Conservation (phyloP, 1,140 invertebrate species). For the Trachymyrmex cornetzi region DNA sequence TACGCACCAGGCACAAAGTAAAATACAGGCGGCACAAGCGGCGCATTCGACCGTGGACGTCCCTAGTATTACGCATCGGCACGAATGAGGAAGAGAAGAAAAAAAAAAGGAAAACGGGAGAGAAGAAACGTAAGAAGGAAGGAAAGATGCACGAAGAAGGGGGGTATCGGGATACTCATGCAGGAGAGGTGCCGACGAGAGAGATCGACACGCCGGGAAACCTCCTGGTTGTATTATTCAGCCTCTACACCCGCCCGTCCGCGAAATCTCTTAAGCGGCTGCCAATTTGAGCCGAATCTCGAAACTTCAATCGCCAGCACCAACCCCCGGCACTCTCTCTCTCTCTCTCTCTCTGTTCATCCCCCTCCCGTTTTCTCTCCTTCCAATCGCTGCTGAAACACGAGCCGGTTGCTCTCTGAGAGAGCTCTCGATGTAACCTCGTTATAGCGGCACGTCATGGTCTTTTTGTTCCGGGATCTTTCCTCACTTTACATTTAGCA, state of each 20-base stretch:
- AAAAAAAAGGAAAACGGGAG: conserved; percentile 26
- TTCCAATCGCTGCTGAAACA: conserved; percentile 50
- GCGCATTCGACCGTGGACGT: conserved; percentile 63
- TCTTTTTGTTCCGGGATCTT: conserved; percentile 41
- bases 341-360: not conserved
- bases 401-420: conserved; percentile 46
- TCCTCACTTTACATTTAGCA: conserved; percentile 74
- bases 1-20: conserved; percentile 85
- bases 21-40: conserved; percentile 80
- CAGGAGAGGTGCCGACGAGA: conserved; percentile 65
- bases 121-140: conserved; percentile 63
- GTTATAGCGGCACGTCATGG: conserved; percentile 77
- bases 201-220: conserved; percentile 50
- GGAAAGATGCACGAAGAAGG: conserved; percentile 45
- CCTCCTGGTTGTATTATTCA: conserved; percentile 49
- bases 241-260: conserved; percentile 63
- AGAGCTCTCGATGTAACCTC: conserved; percentile 80
- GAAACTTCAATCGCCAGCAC: conserved; percentile 54
- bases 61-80: conserved; percentile 80
- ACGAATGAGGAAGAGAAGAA: conserved; percentile 49
- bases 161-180: conserved; percentile 42
- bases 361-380: not conserved
- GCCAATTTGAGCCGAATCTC: conserved; percentile 83
- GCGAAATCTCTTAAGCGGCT: conserved; percentile 83
- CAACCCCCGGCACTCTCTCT: conserved; percentile 37